These are phyloP conservation scores for Callaeas wilsoni DNA, from an alignment of 2,113 vertebrate species.

Conservation along the genomic window DNA sequence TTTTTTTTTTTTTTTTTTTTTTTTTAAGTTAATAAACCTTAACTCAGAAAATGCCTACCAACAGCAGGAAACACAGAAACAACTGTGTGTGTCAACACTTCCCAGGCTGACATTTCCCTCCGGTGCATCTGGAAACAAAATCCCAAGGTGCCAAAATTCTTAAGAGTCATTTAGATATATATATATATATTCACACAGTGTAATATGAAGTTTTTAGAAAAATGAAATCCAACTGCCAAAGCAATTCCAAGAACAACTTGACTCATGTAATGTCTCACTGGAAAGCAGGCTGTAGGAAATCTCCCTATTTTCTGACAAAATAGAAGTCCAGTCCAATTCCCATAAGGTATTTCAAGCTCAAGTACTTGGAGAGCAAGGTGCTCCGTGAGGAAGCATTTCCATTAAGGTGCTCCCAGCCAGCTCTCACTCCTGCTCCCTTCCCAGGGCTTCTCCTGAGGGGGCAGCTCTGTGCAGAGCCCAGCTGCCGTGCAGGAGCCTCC, in stretches of 20 bases:
- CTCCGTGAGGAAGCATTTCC: background rate
- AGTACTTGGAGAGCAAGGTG: background rate
- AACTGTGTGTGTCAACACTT: background rate
- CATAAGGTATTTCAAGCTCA: background rate
- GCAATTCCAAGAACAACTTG: background rate
- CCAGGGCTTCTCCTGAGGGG: background rate
- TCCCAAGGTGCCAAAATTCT: background rate
- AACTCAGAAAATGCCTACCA: background rate
- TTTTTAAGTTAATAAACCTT: background rate
- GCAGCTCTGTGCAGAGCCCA: rapidly evolving
- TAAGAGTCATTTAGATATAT: background rate
- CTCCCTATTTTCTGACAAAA: background rate
- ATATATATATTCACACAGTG: background rate
- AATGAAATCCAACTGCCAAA: background rate
- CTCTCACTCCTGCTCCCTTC: background rate
- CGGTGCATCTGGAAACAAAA: background rate
- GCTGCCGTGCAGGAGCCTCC: background rate
- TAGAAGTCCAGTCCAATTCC: background rate
- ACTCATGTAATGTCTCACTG: background rate
- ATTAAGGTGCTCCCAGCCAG: background rate
- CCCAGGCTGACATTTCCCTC: background rate
- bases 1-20: background rate
- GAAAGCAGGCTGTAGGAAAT: background rate
- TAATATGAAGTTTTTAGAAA: background rate
- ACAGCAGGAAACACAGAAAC: background rate